Base-by-base conservation (phyloP, 2,888 invertebrate species). In the Dilophus febrilis region DNA sequence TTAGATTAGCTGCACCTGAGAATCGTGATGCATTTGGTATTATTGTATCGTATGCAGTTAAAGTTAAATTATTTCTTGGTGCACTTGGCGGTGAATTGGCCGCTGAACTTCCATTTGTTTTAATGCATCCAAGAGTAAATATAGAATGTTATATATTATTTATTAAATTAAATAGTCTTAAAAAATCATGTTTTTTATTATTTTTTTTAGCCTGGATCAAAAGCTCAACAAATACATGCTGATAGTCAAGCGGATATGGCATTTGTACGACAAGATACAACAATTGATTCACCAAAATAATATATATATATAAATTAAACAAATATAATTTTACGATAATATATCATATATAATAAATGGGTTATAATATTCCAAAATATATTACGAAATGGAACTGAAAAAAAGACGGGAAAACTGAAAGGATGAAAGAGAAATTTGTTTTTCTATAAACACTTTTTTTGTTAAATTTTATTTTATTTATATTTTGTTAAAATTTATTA, bases 11-110 rank as follows among this genome's bases (percentile, higher is more conserved):
- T 27, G 70, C 74, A 46, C 78, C 85, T 11, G 87, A 88, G 52
- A 79, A 85, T 52, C 78, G 87, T 45, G 92, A 94, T 61, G 84
- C 87, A 38, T 88, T 94, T 57, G 94, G 94, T 44, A 92, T 94
- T 52, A 81, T 94, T 48, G 91, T 95, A 11, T 91, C 90, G 31
- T 95, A 95, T 68, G 85, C 85, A 41, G 87, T 87, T 30, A 94
- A 92, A 66, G 88, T 92, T 38, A 90, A 92, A 64, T 70, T 95
- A 38, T 90, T 88, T 61, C 71, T 95, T 48, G 92, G 88, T 16
- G 88, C 92, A 36, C 69, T 94, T 47, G 88, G 86, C 44, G 92
- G 94, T 5, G 92, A 94, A 65, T 65, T 95, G 35, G 75, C 83
- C 22, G 91, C 92, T 4, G 90, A 90, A 62, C 64, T 91, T 54